Base-by-base conservation (phyloP, 2,888 invertebrate genomes). In the Dasysyrphus tricinctus region DNA sequence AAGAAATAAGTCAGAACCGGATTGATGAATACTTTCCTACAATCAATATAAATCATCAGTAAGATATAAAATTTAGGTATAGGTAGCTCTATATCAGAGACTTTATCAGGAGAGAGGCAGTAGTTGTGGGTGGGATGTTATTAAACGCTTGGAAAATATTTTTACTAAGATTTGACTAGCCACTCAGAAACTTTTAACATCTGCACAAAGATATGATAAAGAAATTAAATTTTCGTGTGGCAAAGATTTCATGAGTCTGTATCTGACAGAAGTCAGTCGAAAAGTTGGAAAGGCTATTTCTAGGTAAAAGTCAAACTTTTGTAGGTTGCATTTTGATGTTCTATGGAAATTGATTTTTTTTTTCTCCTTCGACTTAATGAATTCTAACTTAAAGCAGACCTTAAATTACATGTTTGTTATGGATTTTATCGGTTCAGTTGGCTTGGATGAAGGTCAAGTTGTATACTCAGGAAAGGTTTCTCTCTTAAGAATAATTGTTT, bases 11-110 rank as follows among this genome's bases (percentile, higher is more conserved):
- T 63, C 37, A 54, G 51, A 70, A 39, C 49, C 59, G 44, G 51
- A 75, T 70, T 81, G 78, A 75, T 78, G 74, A 82, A 82, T 78
- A 78, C 57, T 82, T 75, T 37, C 63, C 34, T 54, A 73, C 82
- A 81, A 86, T 86, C 86, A 82, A 86, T 86, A 75, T 74, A 82
- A 61, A 61, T 82, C 86, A 86, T 79, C 81, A 47, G 67, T 44
- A 24, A 61, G 34, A 59, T 14, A 61, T 61, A 61, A 54, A 54
- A n/a, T 4, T 54, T 32, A 54, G 16, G 49, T 51, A 24, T 51
- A 51, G 12, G 11, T 24, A 11, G 16, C 12, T 8, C 8, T 1
- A 14, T 8, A 29, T 54, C n/a, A n/a, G n/a, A n/a, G n/a, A n/a
- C n/a, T n/a, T n/a, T n/a, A n/a, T n/a, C 29, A 24, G 51, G 24